Evolutionary conservation across 2,113 vertebrate genomes (phyloP).

Genomic region (Caranx melampygus): DNA sequence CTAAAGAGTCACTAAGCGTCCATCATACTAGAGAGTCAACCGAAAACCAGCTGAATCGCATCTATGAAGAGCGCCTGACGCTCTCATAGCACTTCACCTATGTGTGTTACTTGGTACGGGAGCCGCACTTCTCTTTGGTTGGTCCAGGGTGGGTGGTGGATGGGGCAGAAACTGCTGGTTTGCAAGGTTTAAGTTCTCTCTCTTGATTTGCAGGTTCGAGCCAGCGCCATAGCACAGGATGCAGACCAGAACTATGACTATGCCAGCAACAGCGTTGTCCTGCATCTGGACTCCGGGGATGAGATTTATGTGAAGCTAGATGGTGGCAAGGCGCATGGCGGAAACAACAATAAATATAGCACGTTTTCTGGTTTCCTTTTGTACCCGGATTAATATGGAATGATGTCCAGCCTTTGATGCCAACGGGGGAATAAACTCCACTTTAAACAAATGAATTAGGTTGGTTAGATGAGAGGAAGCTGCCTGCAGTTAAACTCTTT

Average conservation of each 20-base stretch:
- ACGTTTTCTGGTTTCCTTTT: conserved; percentile 96
- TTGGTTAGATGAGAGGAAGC: background rate
- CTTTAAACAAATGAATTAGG: background rate
- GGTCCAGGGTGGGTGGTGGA: background rate
- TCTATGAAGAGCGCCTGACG: no score
- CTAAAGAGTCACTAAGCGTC: no score
- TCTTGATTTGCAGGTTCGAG: conserved; percentile 85
- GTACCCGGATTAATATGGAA: conserved; percentile 87
- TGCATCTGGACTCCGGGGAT: conserved; percentile 93
- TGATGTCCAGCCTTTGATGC: background rate
- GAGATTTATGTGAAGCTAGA: conserved; percentile 96
- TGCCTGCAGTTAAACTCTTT: background rate
- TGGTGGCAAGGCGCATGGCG: conserved; percentile 93
- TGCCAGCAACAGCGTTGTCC: conserved; percentile 93
- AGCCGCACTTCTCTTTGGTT: background rate
- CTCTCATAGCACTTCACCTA: no score
- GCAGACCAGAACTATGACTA: conserved; percentile 97
- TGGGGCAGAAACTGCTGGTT: no score
- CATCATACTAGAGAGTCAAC: no score
- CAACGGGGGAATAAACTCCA: no score
- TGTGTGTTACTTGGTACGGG: no score
- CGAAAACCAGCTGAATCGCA: no score
- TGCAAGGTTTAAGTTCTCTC: background rate
- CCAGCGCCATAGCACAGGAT: conserved; percentile 94
- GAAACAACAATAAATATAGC: conserved; percentile 98